Evolutionary conservation across 1,140 invertebrate genomes (phyloP).

Genomic region (Papilio dardanus): DNA sequence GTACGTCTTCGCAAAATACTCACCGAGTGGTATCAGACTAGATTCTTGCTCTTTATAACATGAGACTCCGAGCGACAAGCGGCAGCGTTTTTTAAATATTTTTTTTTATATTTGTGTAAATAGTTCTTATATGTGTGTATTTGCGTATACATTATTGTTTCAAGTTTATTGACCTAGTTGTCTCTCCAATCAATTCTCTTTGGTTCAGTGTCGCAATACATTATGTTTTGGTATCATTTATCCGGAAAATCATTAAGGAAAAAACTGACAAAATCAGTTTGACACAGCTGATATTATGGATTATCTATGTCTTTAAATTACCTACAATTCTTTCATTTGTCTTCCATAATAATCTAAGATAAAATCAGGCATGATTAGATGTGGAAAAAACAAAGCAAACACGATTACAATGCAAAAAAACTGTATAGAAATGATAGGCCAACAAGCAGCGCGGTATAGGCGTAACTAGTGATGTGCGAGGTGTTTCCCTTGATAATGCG

Average conservation of each 20-base stretch:
- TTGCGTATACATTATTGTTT: neutral
- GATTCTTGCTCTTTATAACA: neutral
- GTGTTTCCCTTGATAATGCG: constrained; percentile 76
- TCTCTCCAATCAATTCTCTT: neutral
- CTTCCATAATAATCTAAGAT: neutral
- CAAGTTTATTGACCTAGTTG: neutral
- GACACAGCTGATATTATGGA: neutral
- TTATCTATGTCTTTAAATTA: neutral
- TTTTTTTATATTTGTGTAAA: neutral
- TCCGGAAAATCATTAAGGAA: neutral
- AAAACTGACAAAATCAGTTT: neutral
- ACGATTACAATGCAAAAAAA: constrained; percentile 13
- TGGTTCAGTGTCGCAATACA: neutral
- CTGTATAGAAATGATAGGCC: constrained; percentile 21
- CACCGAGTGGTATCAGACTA: neutral
- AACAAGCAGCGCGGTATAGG: constrained; percentile 62
- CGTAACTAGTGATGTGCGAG: constrained; percentile 79
- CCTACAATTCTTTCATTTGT: neutral
- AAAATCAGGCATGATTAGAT: neutral
- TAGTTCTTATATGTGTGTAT: neutral
- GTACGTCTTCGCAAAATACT: constrained; percentile 6
- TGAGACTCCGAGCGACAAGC: neutral
- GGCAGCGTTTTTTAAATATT: neutral
- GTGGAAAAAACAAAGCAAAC: constrained; percentile 3
- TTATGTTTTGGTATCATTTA: neutral